Percentiles rank a stretch among this genome's conserved stretches.
Conservation (phyloP, 2,797 vertebrate genomes). For the Lutjanus campechanus region DNA sequence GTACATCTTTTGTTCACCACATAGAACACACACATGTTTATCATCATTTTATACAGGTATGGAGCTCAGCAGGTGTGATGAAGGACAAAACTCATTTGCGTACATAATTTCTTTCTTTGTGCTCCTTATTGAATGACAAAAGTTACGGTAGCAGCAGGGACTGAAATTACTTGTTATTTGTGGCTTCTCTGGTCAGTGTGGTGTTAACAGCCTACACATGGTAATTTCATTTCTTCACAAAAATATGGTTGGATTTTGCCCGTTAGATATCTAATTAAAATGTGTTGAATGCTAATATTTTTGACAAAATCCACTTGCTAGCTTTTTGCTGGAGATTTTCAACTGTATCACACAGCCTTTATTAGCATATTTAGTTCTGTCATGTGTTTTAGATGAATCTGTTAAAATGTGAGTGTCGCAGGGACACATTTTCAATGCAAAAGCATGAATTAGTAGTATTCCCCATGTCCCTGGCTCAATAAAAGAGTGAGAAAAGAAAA, state of each 20-base stretch:
- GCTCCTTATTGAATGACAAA: too few relatives aligned
- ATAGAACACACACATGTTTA: background rate
- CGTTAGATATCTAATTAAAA: background rate
- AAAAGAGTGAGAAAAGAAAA: background rate
- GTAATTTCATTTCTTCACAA: background rate
- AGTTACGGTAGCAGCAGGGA: background rate
- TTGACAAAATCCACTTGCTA: background rate
- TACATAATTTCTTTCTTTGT: background rate
- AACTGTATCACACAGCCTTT: too few relatives aligned
- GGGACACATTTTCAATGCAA: background rate
- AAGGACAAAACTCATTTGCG: background rate
- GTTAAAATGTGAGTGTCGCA: background rate
- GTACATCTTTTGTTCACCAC: background rate
- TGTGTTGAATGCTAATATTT: background rate
- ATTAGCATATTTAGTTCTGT: background rate
- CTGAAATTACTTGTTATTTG: background rate
- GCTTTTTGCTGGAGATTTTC: background rate
- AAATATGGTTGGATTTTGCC: background rate
- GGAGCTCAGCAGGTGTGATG: background rate
- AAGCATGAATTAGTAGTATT: background rate
- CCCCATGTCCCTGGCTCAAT: background rate
- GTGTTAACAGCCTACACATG: background rate
- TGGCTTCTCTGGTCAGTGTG: background rate
- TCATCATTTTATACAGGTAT: background rate
- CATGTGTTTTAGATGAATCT: background rate